These are phyloP conservation scores for Poicephalus gulielmi DNA, from an alignment of 2,113 vertebrate species.

Conservation along the genomic window DNA sequence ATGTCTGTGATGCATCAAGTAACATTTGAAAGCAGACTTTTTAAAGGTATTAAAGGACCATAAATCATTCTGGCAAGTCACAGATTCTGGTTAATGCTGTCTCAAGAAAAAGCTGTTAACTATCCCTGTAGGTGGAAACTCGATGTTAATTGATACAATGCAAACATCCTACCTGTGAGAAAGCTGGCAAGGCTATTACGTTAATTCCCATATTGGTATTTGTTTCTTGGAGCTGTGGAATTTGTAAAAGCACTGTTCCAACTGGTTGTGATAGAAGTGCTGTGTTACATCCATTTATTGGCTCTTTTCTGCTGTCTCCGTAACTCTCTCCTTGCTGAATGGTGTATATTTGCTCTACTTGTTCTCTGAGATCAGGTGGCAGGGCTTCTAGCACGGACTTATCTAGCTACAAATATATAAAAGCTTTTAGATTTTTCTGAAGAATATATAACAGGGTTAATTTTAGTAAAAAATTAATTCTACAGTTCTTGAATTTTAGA, in stretches of 20 bases:
- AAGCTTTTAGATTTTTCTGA: neutral
- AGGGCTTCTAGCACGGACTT: slow-evolving; percentile 91
- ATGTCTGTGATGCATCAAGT: neutral
- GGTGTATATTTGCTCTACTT: slow-evolving; percentile 85
- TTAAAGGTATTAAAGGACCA: neutral
- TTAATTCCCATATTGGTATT: slow-evolving; percentile 77
- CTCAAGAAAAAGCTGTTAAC: neutral
- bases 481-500: neutral
- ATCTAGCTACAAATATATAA: slow-evolving; percentile 80
- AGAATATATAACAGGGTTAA: neutral
- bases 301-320: slow-evolving; percentile 62
- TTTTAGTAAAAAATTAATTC: neutral
- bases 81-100: neutral
- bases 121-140: neutral
- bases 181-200: slow-evolving; percentile 90
- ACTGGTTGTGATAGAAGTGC: slow-evolving; percentile 68
- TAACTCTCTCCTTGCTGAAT: slow-evolving; percentile 68
- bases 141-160: neutral
- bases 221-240: slow-evolving; percentile 85
- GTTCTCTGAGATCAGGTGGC: slow-evolving; percentile 88
- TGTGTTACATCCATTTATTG: slow-evolving; percentile 63
- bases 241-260: slow-evolving; percentile 86
- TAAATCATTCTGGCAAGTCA: neutral
- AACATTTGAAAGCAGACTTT: neutral
- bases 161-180: slow-evolving; percentile 86